Evolutionary conservation across 1,140 invertebrate species (phyloP).

Genomic region (Ephestia elutella): DNA sequence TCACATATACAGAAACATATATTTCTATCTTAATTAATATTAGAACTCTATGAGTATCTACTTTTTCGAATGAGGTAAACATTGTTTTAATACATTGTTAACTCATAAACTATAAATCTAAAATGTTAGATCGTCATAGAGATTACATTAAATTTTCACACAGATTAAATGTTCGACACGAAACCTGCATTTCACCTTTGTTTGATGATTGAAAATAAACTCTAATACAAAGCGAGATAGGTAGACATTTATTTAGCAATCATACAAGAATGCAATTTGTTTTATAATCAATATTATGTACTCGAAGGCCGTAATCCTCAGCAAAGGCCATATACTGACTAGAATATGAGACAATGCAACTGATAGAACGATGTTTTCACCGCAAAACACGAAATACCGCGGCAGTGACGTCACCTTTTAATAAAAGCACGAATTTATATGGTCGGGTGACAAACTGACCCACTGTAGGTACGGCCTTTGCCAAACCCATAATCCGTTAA

Average conservation of each 20-base stretch:
- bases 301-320: slow-evolving; percentile 30
- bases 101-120: neutral
- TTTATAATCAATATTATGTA: slow-evolving; percentile 36
- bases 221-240: neutral
- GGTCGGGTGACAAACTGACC: slow-evolving; percentile 51
- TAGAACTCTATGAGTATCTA: no score
- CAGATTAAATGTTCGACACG: neutral
- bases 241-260: neutral
- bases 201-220: neutral
- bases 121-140: slow-evolving; percentile 2
- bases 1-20: no score
- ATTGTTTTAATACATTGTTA: neutral
- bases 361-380: slow-evolving; percentile 23
- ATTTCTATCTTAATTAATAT: no score
- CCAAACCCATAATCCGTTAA: slow-evolving; percentile 60
- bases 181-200: neutral
- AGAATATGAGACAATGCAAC: slow-evolving; percentile 58
- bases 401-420: slow-evolving; percentile 67
- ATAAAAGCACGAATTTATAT: slow-evolving; percentile 60
- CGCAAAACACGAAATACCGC: slow-evolving; percentile 36
- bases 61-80: no score
- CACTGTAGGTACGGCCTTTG: slow-evolving; percentile 37
- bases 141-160: slow-evolving; percentile 2
- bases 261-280: slow-evolving; percentile 16
- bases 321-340: slow-evolving; percentile 8